Base-by-base conservation (phyloP, 2,797 vertebrate species). In the Crenuchus spilurus region DNA sequence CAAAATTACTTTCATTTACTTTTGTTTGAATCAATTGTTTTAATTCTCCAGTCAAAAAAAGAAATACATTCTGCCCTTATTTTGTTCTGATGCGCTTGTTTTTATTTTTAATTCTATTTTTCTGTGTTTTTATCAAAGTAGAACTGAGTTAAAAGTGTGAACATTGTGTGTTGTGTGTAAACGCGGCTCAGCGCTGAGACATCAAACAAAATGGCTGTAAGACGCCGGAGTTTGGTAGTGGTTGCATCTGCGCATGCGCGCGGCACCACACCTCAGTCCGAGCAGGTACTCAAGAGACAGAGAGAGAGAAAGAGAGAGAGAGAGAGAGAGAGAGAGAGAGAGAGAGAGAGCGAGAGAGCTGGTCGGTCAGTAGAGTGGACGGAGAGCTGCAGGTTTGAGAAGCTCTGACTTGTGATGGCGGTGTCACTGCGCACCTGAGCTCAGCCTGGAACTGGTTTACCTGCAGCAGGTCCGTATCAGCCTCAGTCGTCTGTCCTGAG, bases 171-270 rank as follows among this genome's bases (percentile, higher is more conserved):
- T 37, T 37, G 35, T 4, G 35, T 4, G 4, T 37, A 4, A 4
- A 28, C 42, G 67, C 68, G 18, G 18, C 62, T 33, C n/a, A 57
- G 54, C 24, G 44, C 64, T 66, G 70, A 49, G 11, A 62, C 69
- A 14, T 69, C 44, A 48, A 77, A 85, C 86, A 88, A 90, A 90
- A 91, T 91, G 89, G 89, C 85, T 81, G 84, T 87, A 51, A 70
- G 49, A 58, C 39, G 49, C 18, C 49, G 52, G 54, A 6, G 20
- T 70, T 52, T 16, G 8, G 16, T 6, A n/a, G n/a, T n/a, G n/a
- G 66, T 24, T 0, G 16, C 51, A 1, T 72, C 6, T 91, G 90
- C 91, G 93, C 93, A 92, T 92, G 93, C 91, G 66, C 87, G 62
- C 75, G 87, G 79, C 91, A 93, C 91, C 92, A 93, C 92, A 72